These are phyloP conservation scores for Oryctes rhinoceros DNA, from an alignment of 1,140 invertebrate genomes.

Conservation along the genomic window DNA sequence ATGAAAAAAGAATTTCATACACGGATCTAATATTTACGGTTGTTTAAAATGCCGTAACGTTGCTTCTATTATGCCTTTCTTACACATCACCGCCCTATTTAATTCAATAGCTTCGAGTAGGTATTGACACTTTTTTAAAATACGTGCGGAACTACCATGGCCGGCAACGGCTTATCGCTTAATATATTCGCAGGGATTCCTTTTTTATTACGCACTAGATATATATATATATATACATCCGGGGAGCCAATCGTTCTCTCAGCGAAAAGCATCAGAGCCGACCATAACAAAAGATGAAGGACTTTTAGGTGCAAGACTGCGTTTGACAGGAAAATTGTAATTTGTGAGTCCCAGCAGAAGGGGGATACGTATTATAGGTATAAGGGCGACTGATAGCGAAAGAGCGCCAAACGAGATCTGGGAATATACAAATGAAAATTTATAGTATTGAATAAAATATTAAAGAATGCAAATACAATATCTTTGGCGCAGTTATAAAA, in stretches of 20 bases:
- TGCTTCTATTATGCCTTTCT: conserved; percentile 24
- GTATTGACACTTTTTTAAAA: conserved; percentile 32
- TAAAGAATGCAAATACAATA: conserved; percentile 38
- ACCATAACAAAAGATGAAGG: conserved; percentile 32
- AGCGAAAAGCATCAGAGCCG: background rate
- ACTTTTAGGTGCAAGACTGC: conserved; percentile 36
- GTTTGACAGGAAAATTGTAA: conserved; percentile 32
- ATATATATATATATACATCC: conserved; percentile 29
- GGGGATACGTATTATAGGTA: conserved; percentile 23
- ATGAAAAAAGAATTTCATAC: background rate
- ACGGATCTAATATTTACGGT: background rate
- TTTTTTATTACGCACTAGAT: conserved; percentile 29
- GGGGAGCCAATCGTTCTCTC: conserved; percentile 20
- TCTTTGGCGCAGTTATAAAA: conserved; percentile 34
- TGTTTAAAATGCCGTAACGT: background rate
- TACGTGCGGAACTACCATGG: conserved; percentile 5
- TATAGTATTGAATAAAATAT: conserved; percentile 31
- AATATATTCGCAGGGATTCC: conserved; percentile 29
- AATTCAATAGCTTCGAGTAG: conserved; percentile 36
- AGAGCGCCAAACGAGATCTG: conserved; percentile 10
- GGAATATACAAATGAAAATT: conserved; percentile 35
- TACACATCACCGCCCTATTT: conserved; percentile 23
- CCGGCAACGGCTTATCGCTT: conserved; percentile 9
- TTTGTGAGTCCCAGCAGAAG: conserved; percentile 22
- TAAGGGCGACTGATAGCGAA: conserved; percentile 6